phyloP scores from a whole-genome alignment of 2,113 vertebrate genomes.

The Formicarius rufipectus region DNA sequence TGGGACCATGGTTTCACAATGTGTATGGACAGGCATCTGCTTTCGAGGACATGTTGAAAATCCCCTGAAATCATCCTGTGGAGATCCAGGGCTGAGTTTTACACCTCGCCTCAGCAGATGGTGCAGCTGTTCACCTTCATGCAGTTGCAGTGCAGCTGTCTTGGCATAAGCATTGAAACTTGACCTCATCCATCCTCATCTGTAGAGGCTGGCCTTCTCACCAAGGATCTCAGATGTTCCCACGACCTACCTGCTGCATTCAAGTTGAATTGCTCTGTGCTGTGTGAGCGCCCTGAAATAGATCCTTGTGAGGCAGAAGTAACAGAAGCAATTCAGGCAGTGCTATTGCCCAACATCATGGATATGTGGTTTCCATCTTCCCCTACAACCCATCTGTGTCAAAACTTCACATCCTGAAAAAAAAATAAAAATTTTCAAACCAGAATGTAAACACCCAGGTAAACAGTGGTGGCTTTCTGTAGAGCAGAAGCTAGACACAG shows the following conservation, averaged over 20 bases:
- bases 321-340: background rate
- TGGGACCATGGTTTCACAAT: fast-evolving
- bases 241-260: fast-evolving
- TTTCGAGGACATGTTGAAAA: background rate
- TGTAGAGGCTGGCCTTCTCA: background rate
- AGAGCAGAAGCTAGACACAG: background rate
- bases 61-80: background rate
- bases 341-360: no score
- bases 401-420: background rate
- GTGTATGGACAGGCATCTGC: fast-evolving
- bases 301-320: background rate
- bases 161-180: background rate
- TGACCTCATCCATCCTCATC: fast-evolving
- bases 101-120: fast-evolving
- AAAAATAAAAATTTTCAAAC: background rate
- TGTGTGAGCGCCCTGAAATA: fast-evolving
- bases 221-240: background rate
- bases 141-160: fast-evolving
- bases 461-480: background rate
- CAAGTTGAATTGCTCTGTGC: fast-evolving
- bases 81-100: background rate
- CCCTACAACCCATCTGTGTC: background rate
- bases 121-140: background rate
- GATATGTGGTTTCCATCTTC: background rate
- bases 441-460: background rate